Base-by-base conservation (phyloP, 2,797 vertebrate species). In the Ctenopoma multispine region DNA sequence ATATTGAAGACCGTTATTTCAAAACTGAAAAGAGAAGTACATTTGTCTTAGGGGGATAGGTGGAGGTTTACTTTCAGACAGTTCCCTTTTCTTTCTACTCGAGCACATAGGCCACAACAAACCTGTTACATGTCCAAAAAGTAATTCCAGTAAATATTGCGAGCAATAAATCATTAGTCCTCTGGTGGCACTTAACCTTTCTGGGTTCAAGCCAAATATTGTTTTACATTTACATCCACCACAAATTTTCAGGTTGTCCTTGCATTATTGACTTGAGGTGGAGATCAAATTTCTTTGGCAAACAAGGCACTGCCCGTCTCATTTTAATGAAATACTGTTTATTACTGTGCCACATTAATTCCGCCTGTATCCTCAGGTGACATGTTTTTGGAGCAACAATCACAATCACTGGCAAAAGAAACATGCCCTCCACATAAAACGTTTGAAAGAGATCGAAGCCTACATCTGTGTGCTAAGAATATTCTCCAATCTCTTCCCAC, bases 401-500 rank as follows among this genome's bases (percentile, higher is more conserved):
- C 10, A 68, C 59, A 38, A n/a, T 29, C 23, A 48, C 49, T 20
- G 17, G 24, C 13, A 21, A 54, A 48, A 13, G 21, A 67, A 51
- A 17, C 4, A 49, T 0, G 0, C 29, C 1, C 38, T 24, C 17
- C 4, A 29, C 3, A 24, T 67, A 5, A 4, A 31, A 31, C 21
- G 41, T 10, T 38, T 62, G 2, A 65, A 77, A 63, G 58, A 75
- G 9, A 27, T 75, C 83, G 89, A 88, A 81, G 73, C 87, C 89
- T 81, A 91, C 83, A 83, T 49, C 65, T 61, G 65, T 10, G 69
- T 61, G 70, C 65, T 62, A 78, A 68, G 89, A 91, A 93, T 91
- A 91, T 74, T n/a, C 12, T 70, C 67, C 67, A 87, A 92, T 91
- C 88, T 81, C 54, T 72, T 80, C 64, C n/a, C 40, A 75, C 57